These are phyloP conservation scores for Amphipyra tragopoginis DNA, from an alignment of 2,888 invertebrate species.

Conservation along the genomic window DNA sequence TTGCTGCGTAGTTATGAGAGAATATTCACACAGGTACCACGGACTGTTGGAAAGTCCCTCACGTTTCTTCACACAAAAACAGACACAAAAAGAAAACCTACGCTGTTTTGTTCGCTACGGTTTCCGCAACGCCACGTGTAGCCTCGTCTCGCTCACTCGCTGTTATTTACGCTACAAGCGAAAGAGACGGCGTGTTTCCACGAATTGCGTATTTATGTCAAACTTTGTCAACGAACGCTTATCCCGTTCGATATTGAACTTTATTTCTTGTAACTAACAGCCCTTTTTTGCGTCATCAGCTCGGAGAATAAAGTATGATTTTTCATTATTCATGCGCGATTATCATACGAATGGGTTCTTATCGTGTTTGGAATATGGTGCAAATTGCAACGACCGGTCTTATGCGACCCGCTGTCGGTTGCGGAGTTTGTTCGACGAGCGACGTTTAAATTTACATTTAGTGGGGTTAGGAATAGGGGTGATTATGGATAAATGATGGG, in stretches of 20 bases:
- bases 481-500: constrained; percentile 4
- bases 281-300: constrained; percentile 4
- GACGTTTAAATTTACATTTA: constrained; percentile 23
- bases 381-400: constrained; percentile 35
- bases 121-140: constrained; percentile 24
- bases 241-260: constrained; percentile 23
- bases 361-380: constrained; percentile 30
- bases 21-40: not conserved
- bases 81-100: constrained; percentile 40
- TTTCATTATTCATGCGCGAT: constrained; percentile 46
- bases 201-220: constrained; percentile 47
- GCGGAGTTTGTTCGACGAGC: constrained; percentile 14
- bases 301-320: constrained; percentile 34
- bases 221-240: constrained; percentile 48
- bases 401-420: constrained; percentile 24
- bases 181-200: constrained; percentile 20
- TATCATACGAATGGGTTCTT: constrained; percentile 36
- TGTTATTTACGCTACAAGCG: not conserved
- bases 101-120: constrained; percentile 29
- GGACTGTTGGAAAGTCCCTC: constrained; percentile 25
- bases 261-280: constrained; percentile 11
- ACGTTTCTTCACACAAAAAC: constrained; percentile 42
- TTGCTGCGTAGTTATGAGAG: not conserved
- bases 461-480: fast-evolving
- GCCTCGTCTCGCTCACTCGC: constrained; percentile 23